A percentile compares a stretch with the other conserved stretches of the same genome.
Evolutionary conservation across 2,888 invertebrate species (phyloP).

Genomic region (Gastrophysa polygoni): DNA sequence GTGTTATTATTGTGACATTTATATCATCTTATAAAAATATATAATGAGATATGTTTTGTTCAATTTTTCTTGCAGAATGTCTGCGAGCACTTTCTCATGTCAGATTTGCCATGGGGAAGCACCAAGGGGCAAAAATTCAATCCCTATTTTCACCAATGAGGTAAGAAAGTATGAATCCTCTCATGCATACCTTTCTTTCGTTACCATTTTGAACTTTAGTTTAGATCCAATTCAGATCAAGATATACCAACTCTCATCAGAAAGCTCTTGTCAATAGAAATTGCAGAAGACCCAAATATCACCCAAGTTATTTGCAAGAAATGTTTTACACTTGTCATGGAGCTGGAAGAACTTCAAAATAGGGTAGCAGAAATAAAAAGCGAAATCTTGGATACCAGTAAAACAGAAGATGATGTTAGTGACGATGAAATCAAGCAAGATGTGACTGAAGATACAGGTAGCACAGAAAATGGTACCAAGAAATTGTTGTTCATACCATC

Average conservation of each 20-base stretch:
- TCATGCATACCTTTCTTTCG: too few species aligned
- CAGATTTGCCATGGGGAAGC: conserved; percentile 67
- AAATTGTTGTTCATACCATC: conserved; percentile 56
- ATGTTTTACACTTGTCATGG: conserved; percentile 68
- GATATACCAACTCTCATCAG: conserved; percentile 47
- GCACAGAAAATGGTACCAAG: conserved; percentile 48
- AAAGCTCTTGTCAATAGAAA: conserved; percentile 58
- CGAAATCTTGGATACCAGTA: conserved; percentile 60
- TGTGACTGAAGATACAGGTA: conserved; percentile 24
- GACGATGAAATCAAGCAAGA: conserved; percentile 25
- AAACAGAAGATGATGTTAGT: conserved; percentile 48
- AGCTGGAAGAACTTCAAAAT: conserved; percentile 66
- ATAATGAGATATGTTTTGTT: background rate
- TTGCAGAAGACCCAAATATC: conserved; percentile 63
- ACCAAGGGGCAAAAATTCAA: conserved; percentile 61
- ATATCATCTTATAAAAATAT: background rate
- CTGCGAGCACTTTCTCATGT: conserved; percentile 58
- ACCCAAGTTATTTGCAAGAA: conserved; percentile 69
- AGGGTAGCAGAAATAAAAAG: conserved; percentile 60
- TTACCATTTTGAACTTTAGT: conserved; percentile 2
- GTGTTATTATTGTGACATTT: background rate
- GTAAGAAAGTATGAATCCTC: too few species aligned
- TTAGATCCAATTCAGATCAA: conserved; percentile 9
- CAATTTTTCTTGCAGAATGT: conserved; percentile 47
- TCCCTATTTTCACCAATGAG: conserved; percentile 61